Evolutionary conservation across 2,888 invertebrate genomes (phyloP).

Genomic region (Ochlodes sylvanus): DNA sequence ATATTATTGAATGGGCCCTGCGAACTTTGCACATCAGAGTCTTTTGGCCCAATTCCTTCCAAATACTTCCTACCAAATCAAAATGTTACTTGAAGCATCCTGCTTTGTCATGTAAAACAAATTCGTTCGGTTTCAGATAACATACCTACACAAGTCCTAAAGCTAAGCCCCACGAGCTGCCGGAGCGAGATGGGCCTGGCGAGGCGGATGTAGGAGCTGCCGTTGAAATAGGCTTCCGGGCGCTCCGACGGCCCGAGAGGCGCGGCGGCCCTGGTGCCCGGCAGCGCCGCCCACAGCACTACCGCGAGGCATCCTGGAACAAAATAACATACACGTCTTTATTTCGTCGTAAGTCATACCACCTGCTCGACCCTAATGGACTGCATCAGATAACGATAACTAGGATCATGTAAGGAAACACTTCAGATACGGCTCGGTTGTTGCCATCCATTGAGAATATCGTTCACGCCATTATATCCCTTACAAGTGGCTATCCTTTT

Average conservation of each 20-base stretch:
- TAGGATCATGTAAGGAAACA: not conserved
- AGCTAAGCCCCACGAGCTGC: conserved; percentile 92
- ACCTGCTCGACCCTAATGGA: not conserved
- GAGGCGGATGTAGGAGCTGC: conserved; percentile 90
- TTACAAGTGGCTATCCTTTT: not conserved
- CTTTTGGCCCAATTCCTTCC: too few relatives aligned
- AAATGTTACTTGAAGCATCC: too few relatives aligned
- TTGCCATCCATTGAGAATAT: not conserved
- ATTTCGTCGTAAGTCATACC: too few relatives aligned
- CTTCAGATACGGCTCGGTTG: not conserved
- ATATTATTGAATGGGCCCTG: too few relatives aligned
- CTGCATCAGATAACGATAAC: not conserved
- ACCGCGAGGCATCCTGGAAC: conserved; percentile 50
- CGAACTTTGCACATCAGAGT: too few relatives aligned
- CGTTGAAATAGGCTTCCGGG: conserved; percentile 94
- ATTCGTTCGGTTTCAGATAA: conserved; percentile 37
- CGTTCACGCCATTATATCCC: too few relatives aligned
- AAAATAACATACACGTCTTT: conserved; percentile 1
- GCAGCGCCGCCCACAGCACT: conserved; percentile 49
- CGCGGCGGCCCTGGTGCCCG: conserved; percentile 54
- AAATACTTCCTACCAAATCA: too few relatives aligned
- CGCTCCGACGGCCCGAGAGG: conserved; percentile 85
- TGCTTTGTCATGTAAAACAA: too few relatives aligned
- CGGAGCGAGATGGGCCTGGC: conserved; percentile 90
- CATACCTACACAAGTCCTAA: conserved; percentile 91